Evolutionary conservation across 2,797 vertebrate species (phyloP), one percentile per base, ranked within the genome.

Genomic region (Nannoperca obscura): DNA sequence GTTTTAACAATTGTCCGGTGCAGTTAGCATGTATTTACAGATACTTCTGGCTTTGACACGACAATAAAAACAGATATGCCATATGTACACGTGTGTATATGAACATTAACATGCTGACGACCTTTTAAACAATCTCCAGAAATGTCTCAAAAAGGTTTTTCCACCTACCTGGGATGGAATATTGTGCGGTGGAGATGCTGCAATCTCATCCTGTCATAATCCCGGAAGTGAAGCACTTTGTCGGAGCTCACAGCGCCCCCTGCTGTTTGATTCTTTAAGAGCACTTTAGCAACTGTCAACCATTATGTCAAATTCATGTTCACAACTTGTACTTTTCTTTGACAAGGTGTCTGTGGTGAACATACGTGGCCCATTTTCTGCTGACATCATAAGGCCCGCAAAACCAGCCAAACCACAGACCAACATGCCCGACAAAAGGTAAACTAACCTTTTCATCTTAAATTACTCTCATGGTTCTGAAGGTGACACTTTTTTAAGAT

Each of bases 181-280:
- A 83, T 44, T 32, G 10, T 38, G 69, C 2, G 3, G 57, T 1
- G 8, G 32, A 6, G 55, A 59, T 5, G 62, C 11, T 64, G 64
- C 10, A 27, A 20, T 9, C 47, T 57, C 70, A 20, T 60, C 17
- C 17, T 32, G 36, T 52, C 71, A 11, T 10, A 57, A 19, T 52
- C 20, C 84, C 88, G 91, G 92, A 93, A 93, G 84, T 73, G 22
- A 74, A 67, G 7, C 14, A 0, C 1, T 4, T 0, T 9, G 0
- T 7, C 5, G 9, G 17, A 17, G 62, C 46, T 17, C 65, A 76
- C 69, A 82, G 81, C 80, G 81, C 86, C 85, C 72, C 59, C 86
- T 87, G 59, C 0, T 67, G 86, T 13, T 34, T 0, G 0, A 14
- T 17, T 6, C 1, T 12, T 15, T 11, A 15, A 71, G 0, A 8